Evolutionary conservation across 1,140 invertebrate species (phyloP), one percentile per base, ranked within the genome.

Genomic region (Zaprionus camerounensis): DNA sequence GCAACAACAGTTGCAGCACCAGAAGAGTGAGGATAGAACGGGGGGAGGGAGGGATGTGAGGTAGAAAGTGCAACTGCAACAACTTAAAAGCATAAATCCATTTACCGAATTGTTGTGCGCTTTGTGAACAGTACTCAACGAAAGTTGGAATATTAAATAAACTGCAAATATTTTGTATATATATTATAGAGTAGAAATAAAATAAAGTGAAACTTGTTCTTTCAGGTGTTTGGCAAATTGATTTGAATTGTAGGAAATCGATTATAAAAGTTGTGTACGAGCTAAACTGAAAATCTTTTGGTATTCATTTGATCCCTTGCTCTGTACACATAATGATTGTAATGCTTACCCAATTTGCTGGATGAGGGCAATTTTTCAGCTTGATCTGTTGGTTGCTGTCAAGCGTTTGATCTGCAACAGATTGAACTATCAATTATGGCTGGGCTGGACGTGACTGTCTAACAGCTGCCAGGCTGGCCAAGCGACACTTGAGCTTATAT

Each of bases 371-470:
- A 88, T 88, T 90, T 88, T 84, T 88, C 84, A 88, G 84, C 74
- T 84, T 88, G 84, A 88, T 88, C 84, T 84, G 85, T 84, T 84
- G 85, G 84, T 78, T 78, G 84, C 81, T 88, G 84, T 84, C 84
- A 88, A 88, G 84, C 84, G 81, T 88, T 88, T 88, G 84, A 88
- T 88, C 84, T 90, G 84, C 84, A 84, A 87, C 84, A 87, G 84
- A 87, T 87, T 87, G 84, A 87, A 87, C 84, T 87, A 87, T 87
- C 84, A 87, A 87, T 87, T 87, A 87, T 88, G 81, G 75, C 65
- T 66, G n/a, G 65, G 56, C 67, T 71, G 81, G 75, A 87, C 84
- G 84, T 87, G 84, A 87, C 85, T 78, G 71, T 68, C 70, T 62
- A 56, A 67, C 62, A 81, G 71, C 67, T 68, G 79, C 49, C 72